Evolutionary conservation across 2,888 invertebrate species (phyloP).

Genomic region (Tachina fera): DNA sequence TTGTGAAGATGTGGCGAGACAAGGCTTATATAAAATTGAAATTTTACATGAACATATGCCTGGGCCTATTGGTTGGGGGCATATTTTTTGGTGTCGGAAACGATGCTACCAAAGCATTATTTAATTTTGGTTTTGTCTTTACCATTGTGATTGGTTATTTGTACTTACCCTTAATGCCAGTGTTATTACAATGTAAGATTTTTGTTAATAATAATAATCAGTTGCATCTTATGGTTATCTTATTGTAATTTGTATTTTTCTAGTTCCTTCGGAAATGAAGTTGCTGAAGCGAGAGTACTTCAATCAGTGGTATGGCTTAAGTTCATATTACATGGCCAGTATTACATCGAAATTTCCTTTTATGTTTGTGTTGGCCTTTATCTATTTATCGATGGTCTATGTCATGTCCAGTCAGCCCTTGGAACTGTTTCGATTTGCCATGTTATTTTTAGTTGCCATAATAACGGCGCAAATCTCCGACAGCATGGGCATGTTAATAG

Average conservation of each 20-base stretch:
- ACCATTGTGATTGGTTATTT: conserved; percentile 91
- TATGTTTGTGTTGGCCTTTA: conserved; percentile 87
- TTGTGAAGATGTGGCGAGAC: conserved; percentile 90
- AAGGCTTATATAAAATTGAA: conserved; percentile 89
- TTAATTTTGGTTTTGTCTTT: conserved; percentile 93
- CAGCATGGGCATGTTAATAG: conserved; percentile 89
- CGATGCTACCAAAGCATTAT: conserved; percentile 91
- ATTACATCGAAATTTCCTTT: conserved; percentile 88
- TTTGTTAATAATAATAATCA: background rate
- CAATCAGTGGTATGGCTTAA: conserved; percentile 92
- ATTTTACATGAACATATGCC: conserved; percentile 86
- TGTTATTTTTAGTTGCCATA: conserved; percentile 88
- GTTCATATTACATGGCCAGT: conserved; percentile 90
- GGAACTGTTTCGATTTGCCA: conserved; percentile 86
- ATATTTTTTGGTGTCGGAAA: conserved; percentile 90
- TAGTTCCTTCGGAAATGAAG: conserved; percentile 91
- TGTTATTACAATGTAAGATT: conserved; percentile 90
- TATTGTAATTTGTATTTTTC: conserved; percentile 72
- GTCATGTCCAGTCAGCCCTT: conserved; percentile 90
- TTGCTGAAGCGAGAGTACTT: conserved; percentile 91
- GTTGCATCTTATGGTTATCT: background rate
- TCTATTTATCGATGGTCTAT: conserved; percentile 89
- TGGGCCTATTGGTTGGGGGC: conserved; percentile 88
- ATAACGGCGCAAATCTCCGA: conserved; percentile 90
- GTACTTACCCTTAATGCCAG: conserved; percentile 92